phyloP scores from a whole-genome alignment of 2,888 invertebrate species.

The Plebejus melissa region DNA sequence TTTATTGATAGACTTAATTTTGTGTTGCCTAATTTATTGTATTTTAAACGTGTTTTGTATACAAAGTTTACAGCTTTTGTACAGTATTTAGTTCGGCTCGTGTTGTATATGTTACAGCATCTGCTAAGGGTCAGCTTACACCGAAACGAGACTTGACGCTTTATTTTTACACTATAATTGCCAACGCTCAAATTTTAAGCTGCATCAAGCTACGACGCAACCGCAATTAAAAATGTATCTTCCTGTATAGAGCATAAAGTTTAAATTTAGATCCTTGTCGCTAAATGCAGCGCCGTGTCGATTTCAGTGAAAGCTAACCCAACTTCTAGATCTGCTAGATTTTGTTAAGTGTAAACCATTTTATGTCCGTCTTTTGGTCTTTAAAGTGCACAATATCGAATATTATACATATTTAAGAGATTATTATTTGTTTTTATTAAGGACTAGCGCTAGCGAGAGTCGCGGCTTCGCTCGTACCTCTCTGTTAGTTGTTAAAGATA shows the following conservation, averaged over 20 bases:
- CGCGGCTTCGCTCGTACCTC: conserved; percentile 53
- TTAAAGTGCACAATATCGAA: conserved; percentile 39
- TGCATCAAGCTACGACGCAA: too few species aligned
- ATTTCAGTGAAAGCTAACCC: neutral
- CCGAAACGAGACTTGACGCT: neutral
- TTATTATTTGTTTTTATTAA: conserved; percentile 27
- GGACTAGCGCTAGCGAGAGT: conserved; percentile 35
- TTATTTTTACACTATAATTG: too few species aligned
- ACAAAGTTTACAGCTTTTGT: conserved; percentile 63
- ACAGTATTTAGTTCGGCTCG: conserved; percentile 45
- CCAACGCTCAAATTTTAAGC: neutral
- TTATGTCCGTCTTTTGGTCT: conserved; percentile 34
- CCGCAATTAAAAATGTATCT: neutral
- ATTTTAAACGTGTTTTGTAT: conserved; percentile 63
- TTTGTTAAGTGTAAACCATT: conserved; percentile 30
- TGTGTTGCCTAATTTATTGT: conserved; percentile 73
- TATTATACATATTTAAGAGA: conserved; percentile 32
- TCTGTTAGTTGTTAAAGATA: conserved; percentile 68
- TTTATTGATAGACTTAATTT: conserved; percentile 46
- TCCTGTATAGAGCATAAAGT: neutral
- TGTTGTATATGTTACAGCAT: conserved; percentile 32
- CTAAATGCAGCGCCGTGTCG: neutral
- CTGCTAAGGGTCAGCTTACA: neutral
- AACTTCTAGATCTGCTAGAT: conserved; percentile 68
- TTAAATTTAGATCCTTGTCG: neutral